phyloP scores from a whole-genome alignment of 2,113 vertebrate genomes.

The Talpa occidentalis region DNA sequence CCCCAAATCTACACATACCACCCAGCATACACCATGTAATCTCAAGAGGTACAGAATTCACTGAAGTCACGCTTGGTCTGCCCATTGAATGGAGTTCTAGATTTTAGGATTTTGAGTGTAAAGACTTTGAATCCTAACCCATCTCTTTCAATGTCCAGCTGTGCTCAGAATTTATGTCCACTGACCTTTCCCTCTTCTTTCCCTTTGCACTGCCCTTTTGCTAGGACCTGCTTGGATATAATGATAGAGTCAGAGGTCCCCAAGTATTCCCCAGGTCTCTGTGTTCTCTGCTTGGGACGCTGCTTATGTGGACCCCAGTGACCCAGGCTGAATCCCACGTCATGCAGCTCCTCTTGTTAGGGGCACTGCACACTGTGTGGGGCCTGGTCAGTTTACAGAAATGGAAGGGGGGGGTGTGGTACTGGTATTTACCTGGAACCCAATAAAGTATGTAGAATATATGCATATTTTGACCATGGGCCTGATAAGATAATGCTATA shows the following conservation, averaged over 20 bases:
- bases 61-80: not conserved
- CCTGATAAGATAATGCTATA: not conserved
- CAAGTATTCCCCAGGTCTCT: not conserved
- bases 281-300: not conserved
- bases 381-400: not conserved
- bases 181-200: not conserved
- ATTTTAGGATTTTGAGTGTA: not conserved
- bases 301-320: not conserved
- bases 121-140: rapidly evolving
- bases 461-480: not conserved
- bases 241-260: not conserved
- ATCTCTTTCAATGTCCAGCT: too few species aligned
- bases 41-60: not conserved
- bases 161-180: not conserved
- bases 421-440: not conserved
- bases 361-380: not conserved
- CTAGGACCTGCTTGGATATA: not conserved
- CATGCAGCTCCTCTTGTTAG: not conserved
- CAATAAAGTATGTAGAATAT: not conserved
- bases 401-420: not conserved
- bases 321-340: not conserved
- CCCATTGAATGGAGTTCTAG: not conserved
- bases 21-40: not conserved
- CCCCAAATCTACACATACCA: rapidly evolving
- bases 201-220: not conserved